Percentiles rank a stretch among this genome's conserved stretches.
phyloP scores from a whole-genome alignment of 2,113 vertebrate species.

The Mugil cephalus region DNA sequence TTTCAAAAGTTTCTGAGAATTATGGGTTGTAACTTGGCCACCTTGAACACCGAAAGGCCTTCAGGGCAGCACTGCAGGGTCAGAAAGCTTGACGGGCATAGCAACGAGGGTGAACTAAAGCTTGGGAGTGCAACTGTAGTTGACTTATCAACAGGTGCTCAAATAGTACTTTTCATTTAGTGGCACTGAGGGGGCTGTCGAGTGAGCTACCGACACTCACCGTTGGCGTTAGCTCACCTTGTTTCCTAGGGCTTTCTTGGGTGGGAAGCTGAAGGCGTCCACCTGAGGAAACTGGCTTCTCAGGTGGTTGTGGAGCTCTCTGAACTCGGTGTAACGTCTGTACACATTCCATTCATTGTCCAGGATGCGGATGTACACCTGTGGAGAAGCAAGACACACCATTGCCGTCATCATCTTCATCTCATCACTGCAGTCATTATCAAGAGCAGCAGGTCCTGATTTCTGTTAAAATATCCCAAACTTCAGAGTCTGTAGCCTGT shows the following conservation, averaged over 20 bases:
- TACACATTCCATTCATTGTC: constrained; percentile 99
- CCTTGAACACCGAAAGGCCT: too few species aligned
- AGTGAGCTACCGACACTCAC: too few species aligned
- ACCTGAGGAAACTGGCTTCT: constrained; percentile 91
- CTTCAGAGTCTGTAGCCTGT: not conserved
- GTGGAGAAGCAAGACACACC: constrained; percentile 14
- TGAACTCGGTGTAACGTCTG: constrained; percentile 94
- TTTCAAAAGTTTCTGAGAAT: too few species aligned
- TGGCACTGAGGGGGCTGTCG: too few species aligned
- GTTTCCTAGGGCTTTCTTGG: constrained; percentile 98
- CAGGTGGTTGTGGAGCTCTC: constrained; percentile 91
- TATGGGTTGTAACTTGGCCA: too few species aligned
- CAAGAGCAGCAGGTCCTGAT: too few species aligned
- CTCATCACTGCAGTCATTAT: not conserved
- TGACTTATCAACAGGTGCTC: too few species aligned
- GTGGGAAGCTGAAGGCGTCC: constrained; percentile 92
- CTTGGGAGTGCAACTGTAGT: too few species aligned
- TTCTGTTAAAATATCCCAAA: not conserved
- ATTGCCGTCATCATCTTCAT: not conserved
- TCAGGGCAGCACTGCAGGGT: too few species aligned
- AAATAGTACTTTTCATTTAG: too few species aligned
- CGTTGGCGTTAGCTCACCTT: constrained; percentile 87
- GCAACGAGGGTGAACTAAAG: too few species aligned
- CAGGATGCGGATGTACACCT: constrained; percentile 98
- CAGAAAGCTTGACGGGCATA: too few species aligned